Evolutionary conservation across 1,140 invertebrate genomes (phyloP), one percentile per base, ranked within the genome.

Genomic region (Andrena cerasifolii): DNA sequence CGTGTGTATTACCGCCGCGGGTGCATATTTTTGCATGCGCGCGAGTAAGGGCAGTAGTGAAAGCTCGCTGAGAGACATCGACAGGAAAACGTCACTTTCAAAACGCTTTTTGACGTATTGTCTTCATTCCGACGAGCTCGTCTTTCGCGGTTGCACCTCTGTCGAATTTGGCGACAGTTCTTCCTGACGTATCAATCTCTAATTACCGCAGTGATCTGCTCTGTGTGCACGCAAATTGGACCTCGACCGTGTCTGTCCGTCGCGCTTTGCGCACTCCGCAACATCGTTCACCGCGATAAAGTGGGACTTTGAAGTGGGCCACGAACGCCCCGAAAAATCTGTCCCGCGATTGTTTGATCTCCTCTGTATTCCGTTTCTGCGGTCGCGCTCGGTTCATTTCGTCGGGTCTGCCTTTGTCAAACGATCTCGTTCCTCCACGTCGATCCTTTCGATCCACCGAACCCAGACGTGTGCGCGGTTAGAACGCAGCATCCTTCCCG

Each of bases 1-100:
- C 78, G 72, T 75, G 82, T 83, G 82, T 83, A 83, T 79, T 83
- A 68, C 76, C 63, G 47, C 61, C 58, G 70, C 7, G 14, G 61
- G 71, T 8, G 61, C 33, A 66, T 54, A 54, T 65, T 62, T 72
- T 26, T 72, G 26, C 56, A 24, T 21, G 36, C 51, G 28, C 68
- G 7, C 26, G 12, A n/a, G n/a, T n/a, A n/a, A n/a, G n/a, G n/a
- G n/a, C n/a, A n/a, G n/a, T n/a, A n/a, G n/a, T n/a, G 40, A n/a
- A 0, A 21, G 14, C 2, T 14, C 21, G 54, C 3, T 58, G 24
- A 36, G 49, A 65, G 21, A 26, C 68, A 28, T 33, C 43, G 31
- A 62, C 36, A 10, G 16, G 28, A 33, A 14, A 16, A 24, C 16
- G 16, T 18, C 24, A 16, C 18, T 8, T n/a, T n/a, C n/a, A n/a